phyloP scores from a whole-genome alignment of 2,113 vertebrate genomes.

The Platycercus adscitus region DNA sequence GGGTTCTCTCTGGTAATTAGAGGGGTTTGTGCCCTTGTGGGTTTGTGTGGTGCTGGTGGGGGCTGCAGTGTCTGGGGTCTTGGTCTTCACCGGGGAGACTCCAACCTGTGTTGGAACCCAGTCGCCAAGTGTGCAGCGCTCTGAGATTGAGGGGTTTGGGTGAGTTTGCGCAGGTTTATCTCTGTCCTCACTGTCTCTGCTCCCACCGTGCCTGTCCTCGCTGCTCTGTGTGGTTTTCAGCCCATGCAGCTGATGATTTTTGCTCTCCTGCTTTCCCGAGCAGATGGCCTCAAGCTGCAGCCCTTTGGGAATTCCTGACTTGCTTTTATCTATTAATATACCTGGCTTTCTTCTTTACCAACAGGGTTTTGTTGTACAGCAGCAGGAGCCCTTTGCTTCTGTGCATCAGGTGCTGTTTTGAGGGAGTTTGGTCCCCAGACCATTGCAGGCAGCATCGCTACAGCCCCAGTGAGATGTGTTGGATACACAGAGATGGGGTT shows the following conservation, averaged over 20 bases:
- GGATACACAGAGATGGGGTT: not conserved
- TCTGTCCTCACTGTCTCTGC: not conserved
- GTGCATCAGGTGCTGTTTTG: not conserved
- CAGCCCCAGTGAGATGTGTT: not conserved
- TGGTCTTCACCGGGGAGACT: not conserved
- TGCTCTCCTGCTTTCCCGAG: not conserved
- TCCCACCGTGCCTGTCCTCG: accelerated
- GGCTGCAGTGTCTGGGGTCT: not conserved
- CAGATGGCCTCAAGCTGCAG: not conserved
- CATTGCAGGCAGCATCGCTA: not conserved
- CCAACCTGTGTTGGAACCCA: accelerated
- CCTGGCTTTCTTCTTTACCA: not conserved
- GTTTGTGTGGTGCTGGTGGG: not conserved
- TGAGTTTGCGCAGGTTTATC: not conserved
- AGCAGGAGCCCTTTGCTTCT: not conserved
- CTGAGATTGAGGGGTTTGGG: not conserved
- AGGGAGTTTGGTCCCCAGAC: not conserved
- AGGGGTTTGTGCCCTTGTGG: accelerated
- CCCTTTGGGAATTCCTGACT: not conserved
- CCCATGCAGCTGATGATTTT: not conserved
- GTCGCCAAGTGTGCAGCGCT: accelerated
- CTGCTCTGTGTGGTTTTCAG: not conserved
- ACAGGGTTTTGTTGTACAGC: not conserved
- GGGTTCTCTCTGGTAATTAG: not conserved
- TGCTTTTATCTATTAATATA: not conserved